Evolutionary conservation across 2,113 vertebrate species (phyloP), one percentile per base, ranked within the genome.

Genomic region (Amazona guildingii): DNA sequence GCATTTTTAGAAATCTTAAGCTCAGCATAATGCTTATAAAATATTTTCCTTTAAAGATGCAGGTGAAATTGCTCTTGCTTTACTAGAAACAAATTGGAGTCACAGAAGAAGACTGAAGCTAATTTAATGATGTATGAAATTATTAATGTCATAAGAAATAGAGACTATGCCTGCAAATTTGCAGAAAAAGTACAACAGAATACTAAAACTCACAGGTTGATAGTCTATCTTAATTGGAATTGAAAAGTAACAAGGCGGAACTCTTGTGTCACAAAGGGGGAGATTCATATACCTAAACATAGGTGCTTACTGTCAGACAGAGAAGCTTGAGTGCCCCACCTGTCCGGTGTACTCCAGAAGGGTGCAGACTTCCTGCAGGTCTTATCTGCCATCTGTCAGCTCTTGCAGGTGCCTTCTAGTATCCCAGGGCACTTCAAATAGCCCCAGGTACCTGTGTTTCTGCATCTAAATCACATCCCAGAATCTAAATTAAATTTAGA

Each of bases 401-500:
- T 87, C 57, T 70, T 86, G 55, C 48, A 72, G 77, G 54, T 64
- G 55, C 3, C 55, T 74, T 91, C 15, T 27, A 81, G 74, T 74
- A 81, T 48, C n/a, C 13, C 33, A 92, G 88, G 46, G 15, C 28
- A 61, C 24, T 93, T 86, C 51, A 61, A 51, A 70, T 68, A 35
- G 37, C 35, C 35, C 23, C 28, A 84, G 28, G 35, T 74, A 94
- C 37, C 46, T 51, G 54, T 63, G 29, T 75, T 88, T 84, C 61
- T 72, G 61, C 69, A 59, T 75, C 33, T 75, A 83, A 90, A 92
- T 82, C 68, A 76, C 35, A 78, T 75, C 52, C 61, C 68, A 69
- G 77, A 83, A 66, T 52, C n/a, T 54, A 93, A 96, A 93, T 90
- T 92, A 78, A 86, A 90, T 94, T 88, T 90, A 86, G 67, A 78